phyloP scores from a whole-genome alignment of 2,888 invertebrate genomes.

The Eustalomyia histrio region DNA sequence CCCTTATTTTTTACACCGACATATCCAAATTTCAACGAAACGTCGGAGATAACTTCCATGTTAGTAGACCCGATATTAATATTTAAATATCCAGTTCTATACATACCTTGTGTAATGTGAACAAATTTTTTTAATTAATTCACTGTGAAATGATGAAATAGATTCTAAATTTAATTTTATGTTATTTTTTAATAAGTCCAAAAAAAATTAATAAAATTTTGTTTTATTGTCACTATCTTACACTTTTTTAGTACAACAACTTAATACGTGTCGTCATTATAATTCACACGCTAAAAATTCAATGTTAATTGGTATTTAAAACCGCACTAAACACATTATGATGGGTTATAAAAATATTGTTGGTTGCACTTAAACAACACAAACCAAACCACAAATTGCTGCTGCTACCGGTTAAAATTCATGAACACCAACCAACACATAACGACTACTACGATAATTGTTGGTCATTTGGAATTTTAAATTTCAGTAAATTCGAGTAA shows the following conservation, averaged over 20 bases:
- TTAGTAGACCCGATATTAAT: too few species aligned
- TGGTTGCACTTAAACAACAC: background rate
- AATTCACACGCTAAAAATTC: conserved; percentile 53
- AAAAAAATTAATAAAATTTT: too few species aligned
- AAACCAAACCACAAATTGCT: background rate
- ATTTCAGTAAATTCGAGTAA: background rate
- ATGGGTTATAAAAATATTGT: conserved; percentile 9
- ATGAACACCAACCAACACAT: background rate
- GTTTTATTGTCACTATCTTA: background rate
- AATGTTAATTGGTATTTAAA: conserved; percentile 65
- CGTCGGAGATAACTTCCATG: too few species aligned
- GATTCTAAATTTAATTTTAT: background rate
- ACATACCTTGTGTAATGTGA: conserved; percentile 70
- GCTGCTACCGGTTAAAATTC: conserved; percentile 1
- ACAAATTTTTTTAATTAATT: conserved; percentile 70
- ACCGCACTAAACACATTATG: conserved; percentile 36
- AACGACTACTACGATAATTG: background rate
- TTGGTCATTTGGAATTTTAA: background rate
- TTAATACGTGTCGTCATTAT: background rate
- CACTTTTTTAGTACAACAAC: background rate
- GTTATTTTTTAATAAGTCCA: background rate
- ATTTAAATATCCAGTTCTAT: too few species aligned
- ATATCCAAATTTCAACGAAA: too few species aligned
- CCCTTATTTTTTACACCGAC: too few species aligned
- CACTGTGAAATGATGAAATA: conserved; percentile 71